Evolutionary conservation across 2,113 vertebrate genomes (phyloP).

Genomic region (Myanophis thanlyinensis): DNA sequence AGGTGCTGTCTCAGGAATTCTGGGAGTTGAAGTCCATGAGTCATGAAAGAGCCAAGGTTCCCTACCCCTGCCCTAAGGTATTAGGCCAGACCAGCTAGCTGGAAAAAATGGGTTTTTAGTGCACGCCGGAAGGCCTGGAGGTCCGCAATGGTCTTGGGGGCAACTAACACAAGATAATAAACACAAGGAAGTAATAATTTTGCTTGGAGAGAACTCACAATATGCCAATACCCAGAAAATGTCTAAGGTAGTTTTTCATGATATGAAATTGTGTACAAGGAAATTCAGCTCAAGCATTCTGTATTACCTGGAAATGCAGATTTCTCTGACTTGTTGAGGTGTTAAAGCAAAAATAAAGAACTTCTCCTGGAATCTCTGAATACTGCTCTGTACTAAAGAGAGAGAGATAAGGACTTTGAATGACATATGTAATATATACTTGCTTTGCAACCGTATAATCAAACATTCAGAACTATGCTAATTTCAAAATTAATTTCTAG

Average conservation of each 20-base stretch:
- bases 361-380: constrained; percentile 94
- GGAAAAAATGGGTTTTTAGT: no score
- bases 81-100: no score
- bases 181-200: neutral
- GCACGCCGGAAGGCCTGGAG: no score
- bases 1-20: no score
- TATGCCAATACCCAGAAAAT: neutral
- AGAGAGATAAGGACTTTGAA: neutral
- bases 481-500: neutral
- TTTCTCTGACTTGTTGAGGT: constrained; percentile 96
- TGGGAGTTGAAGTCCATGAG: no score
- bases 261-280: neutral
- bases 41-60: no score
- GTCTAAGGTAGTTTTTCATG: neutral
- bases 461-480: neutral
- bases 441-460: neutral
- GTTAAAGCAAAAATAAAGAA: constrained; percentile 98
- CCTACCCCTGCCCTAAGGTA: no score
- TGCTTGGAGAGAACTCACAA: neutral
- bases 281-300: neutral
- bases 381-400: constrained; percentile 79
- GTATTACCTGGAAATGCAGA: constrained; percentile 88
- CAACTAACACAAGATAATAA: neutral
- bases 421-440: neutral
- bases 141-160: no score